Conservation (phyloP, 1,140 invertebrate genomes). For the Ectropis grisescens region DNA sequence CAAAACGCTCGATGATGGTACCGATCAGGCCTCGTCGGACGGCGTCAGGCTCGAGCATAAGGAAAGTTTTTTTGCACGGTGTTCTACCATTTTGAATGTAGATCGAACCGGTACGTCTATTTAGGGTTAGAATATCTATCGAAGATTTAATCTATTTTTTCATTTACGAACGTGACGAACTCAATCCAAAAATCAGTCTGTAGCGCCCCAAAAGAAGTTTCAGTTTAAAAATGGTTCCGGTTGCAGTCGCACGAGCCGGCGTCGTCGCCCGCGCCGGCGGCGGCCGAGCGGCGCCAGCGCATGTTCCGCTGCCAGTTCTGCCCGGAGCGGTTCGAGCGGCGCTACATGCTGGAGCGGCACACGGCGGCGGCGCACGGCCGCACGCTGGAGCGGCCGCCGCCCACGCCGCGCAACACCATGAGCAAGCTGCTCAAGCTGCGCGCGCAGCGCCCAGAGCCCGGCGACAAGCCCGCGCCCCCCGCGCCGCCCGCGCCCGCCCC, state of each 20-base stretch:
- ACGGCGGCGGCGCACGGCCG: slow-evolving; percentile 44
- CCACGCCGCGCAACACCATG: slow-evolving; percentile 64
- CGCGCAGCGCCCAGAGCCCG: slow-evolving; percentile 19
- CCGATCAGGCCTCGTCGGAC: slow-evolving; percentile 97
- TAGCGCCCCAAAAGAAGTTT: too few species aligned
- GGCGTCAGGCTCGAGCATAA: slow-evolving; percentile 99
- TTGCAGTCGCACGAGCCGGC: slow-evolving; percentile 4
- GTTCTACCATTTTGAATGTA: slow-evolving; percentile 76
- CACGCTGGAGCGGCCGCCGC: slow-evolving; percentile 49
- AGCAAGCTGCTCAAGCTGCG: slow-evolving; percentile 63
- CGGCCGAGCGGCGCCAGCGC: slow-evolving; percentile 16
- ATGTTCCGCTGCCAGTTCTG: slow-evolving; percentile 58
- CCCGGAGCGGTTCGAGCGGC: slow-evolving; percentile 48
- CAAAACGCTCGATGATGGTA: slow-evolving; percentile 96
- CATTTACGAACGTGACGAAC: too few species aligned
- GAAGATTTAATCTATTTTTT: too few species aligned
- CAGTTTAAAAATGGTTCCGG: too few species aligned
- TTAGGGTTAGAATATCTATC: slow-evolving; percentile 11
- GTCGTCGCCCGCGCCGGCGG: slow-evolving; percentile 2
- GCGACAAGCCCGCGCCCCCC: slow-evolving; percentile 1
- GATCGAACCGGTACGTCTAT: slow-evolving; percentile 10
- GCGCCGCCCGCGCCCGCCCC: slow-evolving; percentile 1
- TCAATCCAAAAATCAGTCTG: too few species aligned
- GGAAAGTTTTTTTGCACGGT: slow-evolving; percentile 95
- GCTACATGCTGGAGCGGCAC: slow-evolving; percentile 60